Evolutionary conservation across 2,888 invertebrate genomes (phyloP), one percentile per base, ranked within the genome.

Genomic region (Acrobasis repandana): DNA sequence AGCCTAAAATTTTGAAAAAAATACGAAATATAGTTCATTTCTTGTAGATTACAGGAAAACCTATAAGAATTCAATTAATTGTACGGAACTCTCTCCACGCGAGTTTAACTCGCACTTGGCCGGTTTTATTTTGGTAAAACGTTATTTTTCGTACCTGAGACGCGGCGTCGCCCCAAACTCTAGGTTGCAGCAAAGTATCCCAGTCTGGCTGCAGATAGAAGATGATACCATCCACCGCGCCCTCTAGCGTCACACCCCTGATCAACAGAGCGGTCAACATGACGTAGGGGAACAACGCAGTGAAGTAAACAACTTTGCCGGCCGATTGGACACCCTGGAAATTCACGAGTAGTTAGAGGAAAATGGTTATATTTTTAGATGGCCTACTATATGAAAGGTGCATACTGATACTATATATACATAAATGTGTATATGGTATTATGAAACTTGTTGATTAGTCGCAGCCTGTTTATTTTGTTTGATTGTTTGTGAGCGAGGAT

Each of bases 111-210:
- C n/a, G n/a, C n/a, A n/a, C n/a, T n/a, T n/a, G n/a, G n/a, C n/a
- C n/a, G n/a, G n/a, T 5, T 5, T 5, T 18, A 20, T 18, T 56
- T 2, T 36, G 33, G 47, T 15, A 34, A 18, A 47, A 36, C 34
- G 60, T n/a, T 66, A 14, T 2, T 43, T 43, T 14, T 14, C 43
- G 3, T 43, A 90, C 93, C 86, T 93, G 97, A 1, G 96, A 96
- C 0, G 96, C 96, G 0, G 97, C 96, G 68, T 96, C 96, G 3
- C 95, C 95, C 97, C 97, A 97, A 15, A 97, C 96, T 69, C 93
- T 87, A 0, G 95, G 94, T 14, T 94, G 91, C 4, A 90, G 71
- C 28, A 97, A 83, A 52, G 92, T 94, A 0, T 93, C 90, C 94
- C 97, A 96, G 51, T 95, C 89, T 0, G 97, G 97, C 6, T 92